Percentiles rank a stretch among this genome's conserved stretches.
Conservation (phyloP, 2,888 invertebrate species). For the Tachina lurida region DNA sequence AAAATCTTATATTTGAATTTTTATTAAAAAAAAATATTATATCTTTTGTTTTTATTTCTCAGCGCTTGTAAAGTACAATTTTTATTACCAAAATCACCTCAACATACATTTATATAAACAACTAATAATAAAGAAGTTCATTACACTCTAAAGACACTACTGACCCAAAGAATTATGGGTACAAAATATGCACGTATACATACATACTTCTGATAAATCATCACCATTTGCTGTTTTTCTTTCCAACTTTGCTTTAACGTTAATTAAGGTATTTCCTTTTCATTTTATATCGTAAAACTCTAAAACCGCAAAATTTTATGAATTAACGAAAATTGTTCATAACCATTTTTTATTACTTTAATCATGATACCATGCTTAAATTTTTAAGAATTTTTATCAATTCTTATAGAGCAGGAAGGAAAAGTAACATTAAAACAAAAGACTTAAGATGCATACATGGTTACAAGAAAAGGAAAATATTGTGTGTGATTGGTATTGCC, state of each 20-base stretch:
- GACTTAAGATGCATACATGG: neutral
- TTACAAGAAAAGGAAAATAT: neutral
- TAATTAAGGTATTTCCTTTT: constrained; percentile 54
- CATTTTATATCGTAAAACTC: neutral
- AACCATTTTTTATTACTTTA: constrained; percentile 8
- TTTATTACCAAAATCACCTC: constrained; percentile 32
- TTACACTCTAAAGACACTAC: constrained; percentile 31
- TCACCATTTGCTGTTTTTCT: constrained; percentile 10
- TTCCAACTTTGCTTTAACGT: neutral
- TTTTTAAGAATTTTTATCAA: constrained; percentile 18
- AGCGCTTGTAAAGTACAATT: neutral
- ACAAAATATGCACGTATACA: constrained; percentile 4
- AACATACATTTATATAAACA: constrained; percentile 2
- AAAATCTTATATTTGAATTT: neutral
- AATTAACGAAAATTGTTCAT: constrained; percentile 1
- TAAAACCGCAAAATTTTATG: constrained; percentile 31
- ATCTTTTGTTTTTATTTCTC: neutral
- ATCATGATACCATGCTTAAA: constrained; percentile 1
- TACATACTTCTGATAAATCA: neutral
- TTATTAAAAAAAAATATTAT: neutral
- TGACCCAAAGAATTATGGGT: constrained; percentile 45
- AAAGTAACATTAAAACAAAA: constrained; percentile 5
- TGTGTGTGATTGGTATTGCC: too few species aligned
- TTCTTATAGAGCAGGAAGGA: neutral
- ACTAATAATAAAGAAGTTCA: constrained; percentile 12